A percentile compares a stretch with the other conserved stretches of the same genome.
phyloP scores from a whole-genome alignment of 2,888 invertebrate species.

The Hydraecia micacea region DNA sequence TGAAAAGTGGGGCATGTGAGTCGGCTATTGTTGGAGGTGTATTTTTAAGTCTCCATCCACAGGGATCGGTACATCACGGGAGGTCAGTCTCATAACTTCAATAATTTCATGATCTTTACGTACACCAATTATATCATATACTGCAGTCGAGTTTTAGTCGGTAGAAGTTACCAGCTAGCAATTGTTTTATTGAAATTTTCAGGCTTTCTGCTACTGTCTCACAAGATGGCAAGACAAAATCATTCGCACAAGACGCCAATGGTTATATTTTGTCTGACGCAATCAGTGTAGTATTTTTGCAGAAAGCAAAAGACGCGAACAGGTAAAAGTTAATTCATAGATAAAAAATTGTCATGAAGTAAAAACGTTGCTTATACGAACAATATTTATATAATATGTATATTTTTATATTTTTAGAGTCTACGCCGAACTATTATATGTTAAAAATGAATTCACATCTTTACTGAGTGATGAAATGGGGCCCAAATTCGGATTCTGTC shows the following conservation, averaged over 20 bases:
- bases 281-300: conserved; percentile 17
- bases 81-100: conserved; percentile 65
- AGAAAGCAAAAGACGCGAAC: conserved; percentile 11
- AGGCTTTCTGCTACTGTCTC: conserved; percentile 10
- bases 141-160: neutral
- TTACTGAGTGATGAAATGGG: conserved; percentile 82
- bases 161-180: neutral
- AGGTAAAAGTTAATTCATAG: conserved; percentile 1
- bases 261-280: conserved; percentile 19
- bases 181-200: neutral
- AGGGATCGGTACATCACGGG: conserved; percentile 76
- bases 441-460: conserved; percentile 89
- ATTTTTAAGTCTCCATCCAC: conserved; percentile 90
- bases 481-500: conserved; percentile 86
- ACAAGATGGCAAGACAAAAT: conserved; percentile 14
- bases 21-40: conserved; percentile 91
- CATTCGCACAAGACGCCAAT: conserved; percentile 16
- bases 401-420: conserved; percentile 75
- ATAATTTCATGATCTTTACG: neutral
- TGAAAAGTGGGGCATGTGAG: conserved; percentile 77
- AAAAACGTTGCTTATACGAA: neutral
- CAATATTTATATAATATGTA: neutral
- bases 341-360: neutral
- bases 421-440: conserved; percentile 92
- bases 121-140: neutral